These are phyloP conservation scores for Nomada hirtipes DNA, from an alignment of 2,888 invertebrate species.

Conservation along the genomic window DNA sequence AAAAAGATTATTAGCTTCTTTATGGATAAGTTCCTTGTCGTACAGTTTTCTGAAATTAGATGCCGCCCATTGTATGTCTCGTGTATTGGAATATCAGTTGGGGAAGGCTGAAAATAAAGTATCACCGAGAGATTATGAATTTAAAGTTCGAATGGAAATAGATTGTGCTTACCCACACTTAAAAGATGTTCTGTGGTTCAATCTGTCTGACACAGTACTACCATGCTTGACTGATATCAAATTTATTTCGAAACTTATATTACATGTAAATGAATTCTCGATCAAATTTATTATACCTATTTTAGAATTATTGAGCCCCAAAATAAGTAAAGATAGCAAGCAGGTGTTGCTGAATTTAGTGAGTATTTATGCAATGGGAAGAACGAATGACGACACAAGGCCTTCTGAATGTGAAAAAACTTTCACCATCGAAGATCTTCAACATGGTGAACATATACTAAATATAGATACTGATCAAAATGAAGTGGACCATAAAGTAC, in stretches of 20 bases:
- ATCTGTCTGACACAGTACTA: slow-evolving; percentile 68
- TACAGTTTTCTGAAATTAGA: slow-evolving; percentile 83
- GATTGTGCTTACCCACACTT: slow-evolving; percentile 70
- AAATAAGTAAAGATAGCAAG: slow-evolving; percentile 60
- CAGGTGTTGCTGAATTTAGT: slow-evolving; percentile 71
- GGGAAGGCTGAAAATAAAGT: slow-evolving; percentile 64
- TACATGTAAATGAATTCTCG: slow-evolving; percentile 74
- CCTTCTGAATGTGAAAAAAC: slow-evolving; percentile 75
- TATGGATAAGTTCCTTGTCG: slow-evolving; percentile 86
- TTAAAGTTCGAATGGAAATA: slow-evolving; percentile 69
- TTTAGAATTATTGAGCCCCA: slow-evolving; percentile 74
- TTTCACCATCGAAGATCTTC: slow-evolving; percentile 85
- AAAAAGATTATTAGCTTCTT: slow-evolving; percentile 84
- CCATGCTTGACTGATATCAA: slow-evolving; percentile 70
- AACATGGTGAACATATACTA: not conserved
- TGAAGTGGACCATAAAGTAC: slow-evolving; percentile 15
- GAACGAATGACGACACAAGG: slow-evolving; percentile 75
- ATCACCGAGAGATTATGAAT: slow-evolving; percentile 56
- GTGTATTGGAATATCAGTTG: slow-evolving; percentile 71
- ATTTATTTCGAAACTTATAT: slow-evolving; percentile 72
- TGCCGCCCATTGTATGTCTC: slow-evolving; percentile 73
- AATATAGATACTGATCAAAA: slow-evolving; percentile 9
- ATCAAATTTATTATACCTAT: slow-evolving; percentile 71
- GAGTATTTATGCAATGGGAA: slow-evolving; percentile 67
- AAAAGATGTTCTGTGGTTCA: slow-evolving; percentile 69